Conservation (phyloP, 2,888 invertebrate species). For the Drosophila ezoana region DNA sequence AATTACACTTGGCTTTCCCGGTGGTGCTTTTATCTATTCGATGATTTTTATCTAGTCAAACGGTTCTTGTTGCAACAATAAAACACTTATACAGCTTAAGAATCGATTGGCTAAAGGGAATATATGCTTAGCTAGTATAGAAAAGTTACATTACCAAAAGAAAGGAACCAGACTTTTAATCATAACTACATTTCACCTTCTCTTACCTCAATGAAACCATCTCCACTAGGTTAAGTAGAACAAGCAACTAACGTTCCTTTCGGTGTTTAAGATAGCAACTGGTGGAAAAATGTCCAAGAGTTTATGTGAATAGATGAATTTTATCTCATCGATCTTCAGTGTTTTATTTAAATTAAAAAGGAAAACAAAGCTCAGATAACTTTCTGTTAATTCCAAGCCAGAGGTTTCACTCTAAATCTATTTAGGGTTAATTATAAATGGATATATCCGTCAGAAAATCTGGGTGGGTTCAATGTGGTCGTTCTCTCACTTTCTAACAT, state of each 20-base stretch:
- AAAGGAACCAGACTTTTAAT: background rate
- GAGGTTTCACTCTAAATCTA: background rate
- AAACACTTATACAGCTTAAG: background rate
- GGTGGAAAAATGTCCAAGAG: background rate
- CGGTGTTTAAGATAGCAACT: no score
- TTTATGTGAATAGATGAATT: background rate
- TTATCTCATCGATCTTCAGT: background rate
- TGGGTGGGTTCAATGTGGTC: conserved; percentile 21
- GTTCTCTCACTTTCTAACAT: conserved; percentile 46
- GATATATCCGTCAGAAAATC: conserved; percentile 9
- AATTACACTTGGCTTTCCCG: conserved; percentile 56
- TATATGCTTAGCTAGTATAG: background rate
- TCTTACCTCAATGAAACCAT: no score
- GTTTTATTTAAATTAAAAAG: background rate
- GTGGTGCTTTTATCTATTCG: conserved; percentile 50
- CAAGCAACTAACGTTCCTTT: no score
- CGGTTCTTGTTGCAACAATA: conserved; percentile 1
- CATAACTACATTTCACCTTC: no score
- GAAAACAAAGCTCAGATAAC: no score
- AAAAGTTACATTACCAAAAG: background rate
- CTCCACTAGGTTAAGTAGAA: no score
- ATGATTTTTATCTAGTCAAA: conserved; percentile 14
- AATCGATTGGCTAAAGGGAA: background rate
- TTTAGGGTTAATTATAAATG: conserved; percentile 3
- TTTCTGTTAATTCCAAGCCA: no score